Evolutionary conservation across 2,888 invertebrate species (phyloP).

Genomic region (Metacarcinus magister): DNA sequence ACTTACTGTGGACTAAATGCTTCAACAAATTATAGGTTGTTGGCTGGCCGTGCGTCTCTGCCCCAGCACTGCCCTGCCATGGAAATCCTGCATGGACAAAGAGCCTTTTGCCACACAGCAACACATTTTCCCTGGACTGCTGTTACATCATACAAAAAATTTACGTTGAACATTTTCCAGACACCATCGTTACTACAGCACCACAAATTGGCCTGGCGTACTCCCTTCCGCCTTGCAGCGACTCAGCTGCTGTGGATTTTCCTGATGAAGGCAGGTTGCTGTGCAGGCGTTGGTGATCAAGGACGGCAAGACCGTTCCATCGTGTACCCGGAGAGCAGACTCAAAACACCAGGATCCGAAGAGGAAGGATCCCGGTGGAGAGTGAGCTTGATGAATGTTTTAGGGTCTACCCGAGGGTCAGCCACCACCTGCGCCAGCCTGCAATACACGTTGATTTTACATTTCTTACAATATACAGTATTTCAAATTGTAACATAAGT

Average conservation of each 20-base stretch:
- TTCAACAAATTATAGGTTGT: background rate
- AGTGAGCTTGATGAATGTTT: constrained; percentile 68
- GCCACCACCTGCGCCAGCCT: constrained; percentile 72
- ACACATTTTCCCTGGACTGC: background rate
- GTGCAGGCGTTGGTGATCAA: background rate
- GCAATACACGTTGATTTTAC: background rate
- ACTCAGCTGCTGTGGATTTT: background rate
- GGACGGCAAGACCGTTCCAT: constrained; percentile 68
- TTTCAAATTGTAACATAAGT: background rate
- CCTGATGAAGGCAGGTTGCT: background rate
- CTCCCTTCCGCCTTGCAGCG: background rate
- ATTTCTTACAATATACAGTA: background rate
- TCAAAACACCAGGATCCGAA: constrained; percentile 54
- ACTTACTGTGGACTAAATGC: background rate
- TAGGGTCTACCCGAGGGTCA: constrained; percentile 55
- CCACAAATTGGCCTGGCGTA: background rate
- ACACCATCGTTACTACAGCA: background rate
- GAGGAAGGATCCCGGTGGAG: constrained; percentile 54
- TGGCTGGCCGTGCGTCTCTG: background rate
- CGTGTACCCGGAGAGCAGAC: constrained; percentile 66
- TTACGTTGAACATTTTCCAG: background rate
- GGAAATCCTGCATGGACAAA: background rate
- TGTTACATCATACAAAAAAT: too few species aligned
- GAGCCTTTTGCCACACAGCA: background rate
- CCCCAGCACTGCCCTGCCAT: background rate